A percentile compares a stretch with the other conserved stretches of the same genome.
These are phyloP conservation scores for Heteromormyrus szaboi DNA, from an alignment of 2,797 vertebrate species.

Conservation along the genomic window DNA sequence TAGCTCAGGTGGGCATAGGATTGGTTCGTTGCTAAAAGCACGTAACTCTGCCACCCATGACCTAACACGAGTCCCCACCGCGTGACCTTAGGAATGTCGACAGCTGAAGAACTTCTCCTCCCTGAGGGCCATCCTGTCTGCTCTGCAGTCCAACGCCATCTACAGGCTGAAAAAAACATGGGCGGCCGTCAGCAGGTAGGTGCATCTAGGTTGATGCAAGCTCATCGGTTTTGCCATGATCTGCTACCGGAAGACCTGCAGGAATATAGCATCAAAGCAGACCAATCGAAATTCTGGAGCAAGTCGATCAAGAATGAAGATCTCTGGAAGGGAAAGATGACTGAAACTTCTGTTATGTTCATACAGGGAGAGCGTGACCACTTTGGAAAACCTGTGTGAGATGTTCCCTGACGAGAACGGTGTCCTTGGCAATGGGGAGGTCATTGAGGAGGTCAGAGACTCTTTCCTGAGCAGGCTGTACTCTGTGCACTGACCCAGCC, in stretches of 20 bases:
- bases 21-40: background rate
- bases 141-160: constrained; percentile 78
- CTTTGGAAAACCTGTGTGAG: constrained; percentile 73
- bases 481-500: background rate
- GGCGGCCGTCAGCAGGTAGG: constrained; percentile 62
- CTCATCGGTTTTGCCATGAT: background rate
- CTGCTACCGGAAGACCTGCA: background rate
- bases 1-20: constrained; percentile 72
- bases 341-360: constrained; percentile 1
- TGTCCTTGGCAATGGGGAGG: constrained; percentile 69
- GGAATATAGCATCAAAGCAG: background rate
- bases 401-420: constrained; percentile 85
- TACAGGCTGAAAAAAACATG: constrained; percentile 82
- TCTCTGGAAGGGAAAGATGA: background rate
- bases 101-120: constrained; percentile 80
- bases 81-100: constrained; percentile 64
- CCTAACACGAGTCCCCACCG: background rate
- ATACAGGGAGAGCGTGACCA: constrained; percentile 65
- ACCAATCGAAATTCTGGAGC: background rate
- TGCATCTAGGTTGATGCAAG: background rate
- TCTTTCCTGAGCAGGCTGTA: background rate
- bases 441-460: constrained; percentile 63
- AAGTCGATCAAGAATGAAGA: background rate
- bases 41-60: background rate
- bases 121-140: constrained; percentile 75